These are phyloP conservation scores for Aplochiton taeniatus DNA, from an alignment of 2,797 vertebrate genomes.

Conservation along the genomic window DNA sequence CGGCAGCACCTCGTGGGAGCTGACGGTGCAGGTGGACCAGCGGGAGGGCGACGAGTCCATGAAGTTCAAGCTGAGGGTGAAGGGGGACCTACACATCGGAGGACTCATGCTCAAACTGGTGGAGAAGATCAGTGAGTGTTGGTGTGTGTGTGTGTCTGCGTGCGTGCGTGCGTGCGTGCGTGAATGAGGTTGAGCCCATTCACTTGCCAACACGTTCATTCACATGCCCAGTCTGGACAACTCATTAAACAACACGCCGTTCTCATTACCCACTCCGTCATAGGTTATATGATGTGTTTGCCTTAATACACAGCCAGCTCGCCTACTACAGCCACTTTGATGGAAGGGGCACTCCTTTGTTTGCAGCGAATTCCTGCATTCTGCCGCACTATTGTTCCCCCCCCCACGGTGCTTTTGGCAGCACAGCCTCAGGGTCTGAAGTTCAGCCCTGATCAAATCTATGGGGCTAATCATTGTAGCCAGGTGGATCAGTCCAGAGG, in stretches of 20 bases:
- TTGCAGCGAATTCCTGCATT: constrained; percentile 54
- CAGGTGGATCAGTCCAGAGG: neutral
- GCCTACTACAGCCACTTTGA: neutral
- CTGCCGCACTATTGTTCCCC: constrained; percentile 55
- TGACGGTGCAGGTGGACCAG: constrained; percentile 83
- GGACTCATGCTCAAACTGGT: constrained; percentile 96
- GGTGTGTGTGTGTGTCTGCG: neutral
- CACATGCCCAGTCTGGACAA: too few species aligned
- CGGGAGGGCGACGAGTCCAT: constrained; percentile 70
- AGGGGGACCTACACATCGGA: constrained; percentile 91
- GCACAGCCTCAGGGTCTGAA: constrained; percentile 50
- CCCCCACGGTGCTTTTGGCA: constrained; percentile 30
- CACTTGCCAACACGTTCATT: too few species aligned
- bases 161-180: neutral
- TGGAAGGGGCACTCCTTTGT: constrained; percentile 61
- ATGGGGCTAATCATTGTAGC: constrained; percentile 1
- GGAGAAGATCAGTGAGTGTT: constrained; percentile 90
- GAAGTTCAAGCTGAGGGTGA: constrained; percentile 78
- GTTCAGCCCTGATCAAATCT: constrained; percentile 45
- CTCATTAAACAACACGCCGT: too few species aligned
- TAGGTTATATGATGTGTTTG: too few species aligned
- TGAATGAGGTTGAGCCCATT: neutral
- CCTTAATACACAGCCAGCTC: neutral
- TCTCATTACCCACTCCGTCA: too few species aligned
- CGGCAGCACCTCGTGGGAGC: constrained; percentile 87